Evolutionary conservation across 2,113 vertebrate species (phyloP).

Genomic region (Aegotheles bennettii): DNA sequence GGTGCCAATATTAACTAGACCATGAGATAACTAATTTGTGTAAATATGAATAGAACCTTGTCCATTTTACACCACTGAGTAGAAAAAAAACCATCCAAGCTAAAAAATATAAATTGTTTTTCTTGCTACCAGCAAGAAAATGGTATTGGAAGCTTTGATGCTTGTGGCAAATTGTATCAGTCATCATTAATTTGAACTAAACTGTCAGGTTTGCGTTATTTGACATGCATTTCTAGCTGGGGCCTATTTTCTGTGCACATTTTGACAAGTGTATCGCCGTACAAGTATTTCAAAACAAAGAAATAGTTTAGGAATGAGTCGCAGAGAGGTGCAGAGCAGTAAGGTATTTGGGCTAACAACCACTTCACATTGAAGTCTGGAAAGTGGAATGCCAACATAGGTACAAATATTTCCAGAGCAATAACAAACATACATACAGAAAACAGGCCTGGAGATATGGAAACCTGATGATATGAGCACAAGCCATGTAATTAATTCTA

Average conservation of each 20-base stretch:
- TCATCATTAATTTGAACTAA: neutral
- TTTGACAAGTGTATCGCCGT: neutral
- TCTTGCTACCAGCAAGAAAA: neutral
- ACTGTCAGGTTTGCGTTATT: constrained; percentile 4
- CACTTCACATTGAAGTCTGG: neutral
- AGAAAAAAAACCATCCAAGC: neutral
- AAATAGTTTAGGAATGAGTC: neutral
- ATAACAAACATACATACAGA: neutral
- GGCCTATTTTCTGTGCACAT: neutral
- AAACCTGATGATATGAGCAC: neutral
- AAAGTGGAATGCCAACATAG: neutral
- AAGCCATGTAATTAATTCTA: neutral
- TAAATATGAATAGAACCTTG: neutral
- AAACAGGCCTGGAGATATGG: neutral
- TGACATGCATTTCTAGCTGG: neutral
- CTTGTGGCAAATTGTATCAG: neutral
- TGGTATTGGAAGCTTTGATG: neutral
- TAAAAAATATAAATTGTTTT: neutral
- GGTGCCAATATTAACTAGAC: neutral
- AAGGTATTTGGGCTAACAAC: neutral
- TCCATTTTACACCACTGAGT: neutral
- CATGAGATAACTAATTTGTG: neutral
- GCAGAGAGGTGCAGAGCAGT: neutral
- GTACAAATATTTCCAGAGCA: neutral
- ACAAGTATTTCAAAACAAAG: neutral